Evolutionary conservation across 2,113 vertebrate species (phyloP), one percentile per base, ranked within the genome.

Genomic region (Spea bombifrons): DNA sequence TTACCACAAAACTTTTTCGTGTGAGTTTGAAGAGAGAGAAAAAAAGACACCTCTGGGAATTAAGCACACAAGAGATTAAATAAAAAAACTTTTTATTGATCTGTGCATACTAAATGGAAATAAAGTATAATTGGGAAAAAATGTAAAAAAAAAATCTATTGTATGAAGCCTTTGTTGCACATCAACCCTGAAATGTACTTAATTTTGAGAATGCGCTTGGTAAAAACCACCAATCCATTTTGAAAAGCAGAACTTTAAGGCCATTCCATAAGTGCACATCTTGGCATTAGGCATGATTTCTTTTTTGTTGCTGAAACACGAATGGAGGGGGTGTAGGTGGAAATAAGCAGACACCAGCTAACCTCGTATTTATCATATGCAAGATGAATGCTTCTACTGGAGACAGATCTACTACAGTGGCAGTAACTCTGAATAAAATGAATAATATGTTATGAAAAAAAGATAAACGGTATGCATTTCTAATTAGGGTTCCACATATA

Each of bases 1-100:
- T 73, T 48, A 5, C 9, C 43, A 73, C 63, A 79, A 59, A 73
- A 73, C n/a, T 3, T 47, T 73, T 57, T 67, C 46, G 48, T 53
- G 52, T 64, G 2, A 49, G 5, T 48, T 10, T n/a, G 71, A 79
- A 7, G 44, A 73, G 57, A 13, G 8, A 76, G 13, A 68, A 76
- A 47, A 57, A 59, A 75, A 69, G 4, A 5, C 55, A 10, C 4
- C 55, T 13, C 4, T 59, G 47, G n/a, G 48, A 57, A 48, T 79
- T 66, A 57, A 47, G 8, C 45, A 57, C 16, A 13, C 15, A 30
- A 79, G 15, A 57, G 52, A 47, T 55, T 50, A 45, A 50, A 69
- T 8, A 73, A 66, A 46, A 46, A 78, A 55, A 6, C 15, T 16
- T 4, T 5, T 70, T 59, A 79, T 55, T 73, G 70, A 73, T 79